phyloP scores from a whole-genome alignment of 1,140 invertebrate genomes.

The Leptonema lineaticorne region DNA sequence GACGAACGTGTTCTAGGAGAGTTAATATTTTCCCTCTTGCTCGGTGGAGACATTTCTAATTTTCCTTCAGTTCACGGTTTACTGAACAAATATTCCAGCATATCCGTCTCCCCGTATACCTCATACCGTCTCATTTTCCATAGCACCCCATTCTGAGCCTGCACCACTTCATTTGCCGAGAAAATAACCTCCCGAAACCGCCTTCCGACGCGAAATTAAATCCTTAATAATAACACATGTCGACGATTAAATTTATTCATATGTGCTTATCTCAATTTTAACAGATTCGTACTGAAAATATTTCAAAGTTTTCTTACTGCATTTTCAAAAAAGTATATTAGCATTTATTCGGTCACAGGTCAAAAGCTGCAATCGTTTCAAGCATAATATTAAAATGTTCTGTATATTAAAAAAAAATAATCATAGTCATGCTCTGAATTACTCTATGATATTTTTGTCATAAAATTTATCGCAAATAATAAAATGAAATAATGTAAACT shows the following conservation, averaged over 20 bases:
- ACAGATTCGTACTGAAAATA: background rate
- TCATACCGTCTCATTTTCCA: no score
- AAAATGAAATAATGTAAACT: no score
- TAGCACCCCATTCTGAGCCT: background rate
- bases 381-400: no score
- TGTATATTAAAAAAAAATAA: no score
- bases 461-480: no score
- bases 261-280: background rate
- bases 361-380: no score
- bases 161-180: conserved; percentile 18
- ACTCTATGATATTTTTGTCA: no score
- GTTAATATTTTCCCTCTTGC: conserved; percentile 30
- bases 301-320: no score
- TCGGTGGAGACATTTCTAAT: conserved; percentile 42
- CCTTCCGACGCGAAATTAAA: conserved; percentile 11
- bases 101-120: background rate
- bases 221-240: conserved; percentile 16
- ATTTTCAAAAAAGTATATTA: no score
- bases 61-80: conserved; percentile 42
- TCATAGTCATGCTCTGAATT: no score
- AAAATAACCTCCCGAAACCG: background rate
- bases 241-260: conserved; percentile 16
- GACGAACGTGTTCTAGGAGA: conserved; percentile 29
- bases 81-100: conserved; percentile 32
- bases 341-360: no score